Evolutionary conservation across 2,797 vertebrate genomes (phyloP).

Genomic region (Hafferia zeledoni): DNA sequence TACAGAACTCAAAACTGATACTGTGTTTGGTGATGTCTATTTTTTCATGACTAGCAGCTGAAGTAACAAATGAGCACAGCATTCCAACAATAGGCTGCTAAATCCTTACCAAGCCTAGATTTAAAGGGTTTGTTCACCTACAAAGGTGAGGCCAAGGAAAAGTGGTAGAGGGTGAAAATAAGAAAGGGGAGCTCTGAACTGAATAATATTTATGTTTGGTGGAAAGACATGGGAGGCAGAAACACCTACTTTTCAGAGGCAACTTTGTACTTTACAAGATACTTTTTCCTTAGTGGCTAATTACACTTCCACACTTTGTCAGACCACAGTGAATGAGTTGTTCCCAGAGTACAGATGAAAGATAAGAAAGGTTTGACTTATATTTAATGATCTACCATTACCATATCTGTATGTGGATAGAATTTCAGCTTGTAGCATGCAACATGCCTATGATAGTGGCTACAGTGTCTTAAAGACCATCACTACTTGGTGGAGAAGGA

Average conservation of each 20-base stretch:
- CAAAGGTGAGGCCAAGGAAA: not conserved
- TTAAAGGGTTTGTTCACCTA: not conserved
- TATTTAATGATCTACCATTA: not conserved
- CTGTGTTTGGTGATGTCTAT: not conserved
- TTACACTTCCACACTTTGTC: not conserved
- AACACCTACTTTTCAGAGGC: not conserved
- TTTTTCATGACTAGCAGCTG: not conserved
- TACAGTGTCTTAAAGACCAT: not conserved
- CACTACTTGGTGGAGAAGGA: not conserved
- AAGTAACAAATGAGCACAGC: not conserved
- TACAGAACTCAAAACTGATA: not conserved
- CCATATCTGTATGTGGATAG: not conserved
- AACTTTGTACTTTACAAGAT: not conserved
- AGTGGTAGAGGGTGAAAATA: accelerated
- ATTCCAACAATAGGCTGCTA: not conserved
- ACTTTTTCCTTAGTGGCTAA: not conserved
- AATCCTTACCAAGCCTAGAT: not conserved
- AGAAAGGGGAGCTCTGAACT: not conserved
- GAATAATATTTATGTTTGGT: not conserved
- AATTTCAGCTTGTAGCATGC: not conserved
- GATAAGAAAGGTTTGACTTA: not conserved
- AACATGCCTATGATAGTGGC: not conserved
- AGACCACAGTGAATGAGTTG: slow-evolving; percentile 2
- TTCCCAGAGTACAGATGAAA: slow-evolving; percentile 25
- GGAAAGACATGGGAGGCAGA: not conserved